Percentiles rank a stretch among this genome's conserved stretches.
These are phyloP conservation scores for Sinocyclocheilus grahami DNA, from an alignment of 2,113 vertebrate species.

Conservation along the genomic window DNA sequence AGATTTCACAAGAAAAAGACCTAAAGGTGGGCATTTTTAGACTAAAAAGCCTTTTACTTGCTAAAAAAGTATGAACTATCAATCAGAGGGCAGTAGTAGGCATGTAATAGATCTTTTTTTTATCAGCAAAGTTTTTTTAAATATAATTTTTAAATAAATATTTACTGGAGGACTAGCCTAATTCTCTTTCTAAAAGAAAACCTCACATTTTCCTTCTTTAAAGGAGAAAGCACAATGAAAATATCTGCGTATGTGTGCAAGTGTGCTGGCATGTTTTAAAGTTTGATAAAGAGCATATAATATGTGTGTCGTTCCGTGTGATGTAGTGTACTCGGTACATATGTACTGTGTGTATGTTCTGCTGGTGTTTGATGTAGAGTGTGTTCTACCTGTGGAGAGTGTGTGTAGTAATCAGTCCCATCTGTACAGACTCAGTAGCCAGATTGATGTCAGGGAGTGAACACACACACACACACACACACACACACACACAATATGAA, in stretches of 20 bases:
- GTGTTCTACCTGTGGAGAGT: conserved; percentile 74
- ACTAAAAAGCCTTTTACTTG: background rate
- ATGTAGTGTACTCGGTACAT: conserved; percentile 15
- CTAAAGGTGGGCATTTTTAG: no score
- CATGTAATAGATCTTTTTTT: no score
- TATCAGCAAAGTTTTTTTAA: background rate
- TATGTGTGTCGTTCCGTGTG: conserved; percentile 18
- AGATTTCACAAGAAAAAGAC: background rate
- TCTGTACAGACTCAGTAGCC: conserved; percentile 75
- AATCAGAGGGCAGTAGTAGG: no score
- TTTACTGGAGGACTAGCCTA: background rate
- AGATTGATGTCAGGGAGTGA: conserved; percentile 78
- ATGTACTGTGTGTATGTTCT: conserved; percentile 45
- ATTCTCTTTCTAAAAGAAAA: background rate
- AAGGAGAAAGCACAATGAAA: background rate
- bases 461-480: conserved; percentile 16
- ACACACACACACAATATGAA: background rate
- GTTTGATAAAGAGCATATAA: conserved; percentile 40
- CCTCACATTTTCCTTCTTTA: background rate
- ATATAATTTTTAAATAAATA: background rate
- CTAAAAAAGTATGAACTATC: no score
- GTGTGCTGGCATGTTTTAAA: conserved; percentile 32
- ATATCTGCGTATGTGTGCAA: background rate
- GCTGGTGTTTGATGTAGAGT: conserved; percentile 68
- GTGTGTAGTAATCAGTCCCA: conserved; percentile 82